Base-by-base conservation (phyloP, 2,797 vertebrate genomes). In the Heliangelus exortis region DNA sequence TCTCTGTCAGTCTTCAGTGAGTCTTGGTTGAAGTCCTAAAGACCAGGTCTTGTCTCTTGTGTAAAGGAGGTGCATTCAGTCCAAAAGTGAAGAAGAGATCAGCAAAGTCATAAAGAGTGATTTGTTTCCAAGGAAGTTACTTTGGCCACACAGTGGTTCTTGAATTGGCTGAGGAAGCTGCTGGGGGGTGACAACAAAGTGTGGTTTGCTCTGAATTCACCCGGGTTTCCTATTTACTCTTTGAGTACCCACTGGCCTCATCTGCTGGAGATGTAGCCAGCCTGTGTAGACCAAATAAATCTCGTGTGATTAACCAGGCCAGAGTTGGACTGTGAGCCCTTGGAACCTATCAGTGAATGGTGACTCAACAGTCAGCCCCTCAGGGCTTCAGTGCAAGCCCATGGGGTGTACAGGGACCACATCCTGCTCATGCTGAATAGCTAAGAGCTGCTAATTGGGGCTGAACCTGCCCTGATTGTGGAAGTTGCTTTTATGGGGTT, bases 331-430 rank as follows among this genome's bases (percentile, higher is more conserved):
- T 87, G 43, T 25, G 36, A 92, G 77, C 13, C 47, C 55, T 33
- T 54, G 33, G 17, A 45, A 65, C 62, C 36, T 47, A 41, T 9
- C 15, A 59, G 48, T 5, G 33, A 65, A 26, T 20, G 21, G 29
- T 33, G 48, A 47, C 65, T 57, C 21, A 63, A 22, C 23, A 50
- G 33, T 26, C 33, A 77, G 15, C 23, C 43, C 33, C 15, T 79
- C 16, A 8, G 18, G 23, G 45, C 67, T 82, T 73, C 57, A 29
- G 33, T 50, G 28, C 43, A 31, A 5, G 36, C 50, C 25, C 9
- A 7, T 5, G 58, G 58, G 43, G 7, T 1, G 0, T 26, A 4
- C 0, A 1, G 25, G 29, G 16, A 53, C 33, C 41, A 9, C 8
- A 29, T 54, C 12, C 34, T 48, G 51, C 31, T 47, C 29, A 33